Conservation (phyloP, 1,140 invertebrate species). For the Lepidotrigona ventralis region DNA sequence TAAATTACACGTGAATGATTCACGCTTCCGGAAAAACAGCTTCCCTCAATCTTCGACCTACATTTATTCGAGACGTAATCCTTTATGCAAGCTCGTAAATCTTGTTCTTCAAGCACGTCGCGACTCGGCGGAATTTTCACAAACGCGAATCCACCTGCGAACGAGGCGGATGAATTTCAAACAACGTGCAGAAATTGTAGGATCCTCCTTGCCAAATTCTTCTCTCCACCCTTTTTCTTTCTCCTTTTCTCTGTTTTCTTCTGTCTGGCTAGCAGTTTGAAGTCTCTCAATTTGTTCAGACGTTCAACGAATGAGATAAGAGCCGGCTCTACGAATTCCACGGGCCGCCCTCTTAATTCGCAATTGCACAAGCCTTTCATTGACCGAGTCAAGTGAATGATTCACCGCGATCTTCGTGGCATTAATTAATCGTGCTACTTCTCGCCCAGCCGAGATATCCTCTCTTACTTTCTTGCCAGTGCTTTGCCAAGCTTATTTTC, state of each 20-base stretch:
- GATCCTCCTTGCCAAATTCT: neutral
- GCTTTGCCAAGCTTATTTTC: neutral
- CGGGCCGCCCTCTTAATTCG: conserved; percentile 32
- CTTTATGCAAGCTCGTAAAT: neutral
- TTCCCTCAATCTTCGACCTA: neutral
- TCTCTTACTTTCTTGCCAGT: conserved; percentile 1
- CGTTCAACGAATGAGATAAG: neutral
- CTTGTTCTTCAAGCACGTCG: neutral
- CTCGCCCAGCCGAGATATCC: neutral
- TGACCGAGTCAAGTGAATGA: conserved; percentile 40
- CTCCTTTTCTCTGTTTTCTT: neutral
- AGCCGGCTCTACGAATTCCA: conserved; percentile 16
- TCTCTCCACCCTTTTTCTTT: too few relatives aligned
- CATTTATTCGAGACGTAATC: conserved; percentile 20
- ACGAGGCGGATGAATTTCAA: neutral
- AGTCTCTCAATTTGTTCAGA: neutral
- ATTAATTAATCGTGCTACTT: conserved; percentile 38
- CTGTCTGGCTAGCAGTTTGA: neutral
- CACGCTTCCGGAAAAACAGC: conserved; percentile 5
- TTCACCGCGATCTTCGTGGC: conserved; percentile 8
- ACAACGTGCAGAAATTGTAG: neutral
- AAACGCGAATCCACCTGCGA: too few relatives aligned
- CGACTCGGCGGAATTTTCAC: neutral
- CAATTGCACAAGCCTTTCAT: conserved; percentile 44
- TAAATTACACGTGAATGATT: conserved; percentile 25